A percentile compares a stretch with the other conserved stretches of the same genome.
These are phyloP conservation scores for Azorinus chamasolen DNA, from an alignment of 2,888 invertebrate species.

Conservation along the genomic window DNA sequence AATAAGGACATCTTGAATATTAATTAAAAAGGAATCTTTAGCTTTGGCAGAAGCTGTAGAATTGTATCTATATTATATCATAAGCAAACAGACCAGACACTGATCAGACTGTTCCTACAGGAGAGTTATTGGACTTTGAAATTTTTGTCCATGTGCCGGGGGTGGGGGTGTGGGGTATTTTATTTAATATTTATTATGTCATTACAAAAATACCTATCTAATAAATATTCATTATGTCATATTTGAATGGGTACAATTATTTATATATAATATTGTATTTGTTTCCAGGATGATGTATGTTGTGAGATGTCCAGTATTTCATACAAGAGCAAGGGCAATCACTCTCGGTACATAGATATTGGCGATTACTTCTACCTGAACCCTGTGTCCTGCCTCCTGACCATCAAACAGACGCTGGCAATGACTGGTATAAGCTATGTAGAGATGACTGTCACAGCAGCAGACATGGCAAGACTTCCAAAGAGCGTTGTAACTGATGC, in stretches of 20 bases:
- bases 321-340: constrained; percentile 29
- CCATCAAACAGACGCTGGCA: constrained; percentile 70
- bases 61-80: too few species aligned
- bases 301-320: constrained; percentile 26
- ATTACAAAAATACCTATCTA: background rate
- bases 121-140: too few species aligned
- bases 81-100: too few species aligned
- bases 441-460: constrained; percentile 67
- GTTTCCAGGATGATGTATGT: constrained; percentile 46
- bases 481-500: constrained; percentile 43
- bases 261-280: too few species aligned
- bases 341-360: constrained; percentile 41
- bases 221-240: too few species aligned
- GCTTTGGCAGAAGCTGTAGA: too few species aligned
- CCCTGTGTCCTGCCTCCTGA: constrained; percentile 73
- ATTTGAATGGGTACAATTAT: too few species aligned
- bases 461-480: constrained; percentile 73
- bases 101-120: too few species aligned
- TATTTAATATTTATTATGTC: background rate
- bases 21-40: too few species aligned
- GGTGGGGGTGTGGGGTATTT: background rate
- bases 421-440: constrained; percentile 52
- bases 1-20: too few species aligned
- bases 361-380: constrained; percentile 76
- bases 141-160: too few species aligned